Percentiles rank a stretch among this genome's conserved stretches.
These are phyloP conservation scores for Chamaetylas fuelleborni DNA, from an alignment of 2,113 vertebrate genomes.

Conservation along the genomic window DNA sequence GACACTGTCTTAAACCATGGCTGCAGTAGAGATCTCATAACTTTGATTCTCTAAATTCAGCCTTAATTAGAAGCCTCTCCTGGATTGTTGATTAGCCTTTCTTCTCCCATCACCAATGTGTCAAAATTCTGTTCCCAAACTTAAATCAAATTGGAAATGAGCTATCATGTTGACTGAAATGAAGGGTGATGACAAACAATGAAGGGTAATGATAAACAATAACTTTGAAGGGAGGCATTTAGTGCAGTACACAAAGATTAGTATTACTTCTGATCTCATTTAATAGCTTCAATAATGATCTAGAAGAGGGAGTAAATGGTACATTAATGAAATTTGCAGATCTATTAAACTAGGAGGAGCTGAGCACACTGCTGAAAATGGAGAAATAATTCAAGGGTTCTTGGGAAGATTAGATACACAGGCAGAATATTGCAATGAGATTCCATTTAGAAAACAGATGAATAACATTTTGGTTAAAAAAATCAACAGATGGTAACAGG, in stretches of 20 bases:
- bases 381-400: constrained; percentile 59
- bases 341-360: constrained; percentile 71
- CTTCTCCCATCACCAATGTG: not conserved
- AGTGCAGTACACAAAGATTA: constrained; percentile 57
- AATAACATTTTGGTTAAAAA: not conserved
- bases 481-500: not conserved
- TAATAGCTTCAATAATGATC: constrained; percentile 69
- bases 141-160: constrained; percentile 60
- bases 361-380: constrained; percentile 38
- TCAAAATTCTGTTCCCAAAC: constrained; percentile 51
- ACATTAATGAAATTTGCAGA: constrained; percentile 70
- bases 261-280: constrained; percentile 62
- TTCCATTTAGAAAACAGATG: constrained; percentile 30
- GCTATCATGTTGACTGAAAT: constrained; percentile 43
- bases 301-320: constrained; percentile 65
- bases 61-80: constrained; percentile 36
- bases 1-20: not conserved
- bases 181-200: constrained; percentile 65
- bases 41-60: constrained; percentile 3
- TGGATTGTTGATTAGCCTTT: constrained; percentile 27
- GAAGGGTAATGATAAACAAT: constrained; percentile 68
- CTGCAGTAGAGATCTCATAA: not conserved
- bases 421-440: constrained; percentile 35
- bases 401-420: constrained; percentile 35
- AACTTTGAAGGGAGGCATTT: constrained; percentile 51